Evolutionary conservation across 2,113 vertebrate species (phyloP).

Genomic region (Natator depressus): DNA sequence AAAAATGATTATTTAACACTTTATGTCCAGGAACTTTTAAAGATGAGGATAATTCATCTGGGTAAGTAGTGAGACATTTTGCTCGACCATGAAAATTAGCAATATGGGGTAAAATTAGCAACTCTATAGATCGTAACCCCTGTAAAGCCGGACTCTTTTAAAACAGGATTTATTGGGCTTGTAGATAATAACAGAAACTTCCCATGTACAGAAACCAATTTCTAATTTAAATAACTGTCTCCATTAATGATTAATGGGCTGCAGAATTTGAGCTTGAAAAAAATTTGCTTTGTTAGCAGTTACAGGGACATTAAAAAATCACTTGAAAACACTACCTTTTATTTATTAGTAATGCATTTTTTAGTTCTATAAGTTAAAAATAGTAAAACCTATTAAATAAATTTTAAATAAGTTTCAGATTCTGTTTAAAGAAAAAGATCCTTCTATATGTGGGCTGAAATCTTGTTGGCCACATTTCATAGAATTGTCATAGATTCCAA

Average conservation of each 20-base stretch:
- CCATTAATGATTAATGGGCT: background rate
- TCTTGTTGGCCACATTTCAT: background rate
- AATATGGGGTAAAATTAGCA: slow-evolving; percentile 29
- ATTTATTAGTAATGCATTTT: background rate
- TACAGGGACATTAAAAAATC: background rate
- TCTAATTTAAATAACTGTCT: background rate
- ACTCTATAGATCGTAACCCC: background rate
- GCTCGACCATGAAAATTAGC: background rate
- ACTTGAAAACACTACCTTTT: background rate
- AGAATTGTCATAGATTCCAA: background rate
- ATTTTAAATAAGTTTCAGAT: background rate
- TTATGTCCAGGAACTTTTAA: background rate
- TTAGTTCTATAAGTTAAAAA: background rate
- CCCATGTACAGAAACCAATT: background rate
- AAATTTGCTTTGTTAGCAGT: background rate
- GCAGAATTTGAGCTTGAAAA: background rate
- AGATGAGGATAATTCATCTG: background rate
- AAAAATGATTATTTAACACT: slow-evolving; percentile 22
- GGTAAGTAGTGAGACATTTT: background rate
- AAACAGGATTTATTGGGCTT: background rate
- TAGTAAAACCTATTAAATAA: background rate
- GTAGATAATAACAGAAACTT: background rate
- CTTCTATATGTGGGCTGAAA: background rate
- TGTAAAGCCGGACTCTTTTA: background rate
- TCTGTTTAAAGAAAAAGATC: background rate